These are phyloP conservation scores for Rhinolophus ferrumequinum DNA, from an alignment of 2,113 vertebrate species.

Conservation along the genomic window DNA sequence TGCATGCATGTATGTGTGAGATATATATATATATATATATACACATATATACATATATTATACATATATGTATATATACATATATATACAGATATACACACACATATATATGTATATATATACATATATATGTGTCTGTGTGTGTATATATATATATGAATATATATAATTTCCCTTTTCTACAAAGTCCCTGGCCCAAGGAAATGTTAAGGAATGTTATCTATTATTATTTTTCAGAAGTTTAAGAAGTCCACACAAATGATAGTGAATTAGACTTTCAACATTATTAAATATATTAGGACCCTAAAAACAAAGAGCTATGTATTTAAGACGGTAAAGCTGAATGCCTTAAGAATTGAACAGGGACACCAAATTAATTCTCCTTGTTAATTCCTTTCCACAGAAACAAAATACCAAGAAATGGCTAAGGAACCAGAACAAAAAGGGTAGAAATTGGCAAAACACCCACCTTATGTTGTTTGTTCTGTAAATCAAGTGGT, in stretches of 20 bases:
- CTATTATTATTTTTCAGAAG: background rate
- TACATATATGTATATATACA: no score
- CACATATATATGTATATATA: background rate
- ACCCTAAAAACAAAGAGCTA: background rate
- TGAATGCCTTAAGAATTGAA: background rate
- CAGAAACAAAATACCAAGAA: background rate
- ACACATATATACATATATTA: no score
- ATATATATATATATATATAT: no score
- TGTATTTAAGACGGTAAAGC: background rate
- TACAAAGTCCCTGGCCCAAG: background rate
- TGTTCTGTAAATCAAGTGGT: background rate
- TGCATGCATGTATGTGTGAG: no score
- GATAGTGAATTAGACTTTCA: background rate
- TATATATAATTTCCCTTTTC: background rate
- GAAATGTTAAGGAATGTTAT: background rate
- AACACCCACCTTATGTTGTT: background rate
- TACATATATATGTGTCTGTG: no score
- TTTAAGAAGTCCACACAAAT: background rate
- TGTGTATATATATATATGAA: no score
- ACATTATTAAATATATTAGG: background rate
- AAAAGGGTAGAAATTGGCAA: background rate
- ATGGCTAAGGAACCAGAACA: background rate
- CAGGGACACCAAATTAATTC: background rate
- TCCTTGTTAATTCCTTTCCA: background rate
- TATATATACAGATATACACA: no score